These are phyloP conservation scores for Nowickia ferox DNA, from an alignment of 2,888 invertebrate genomes.

Conservation along the genomic window DNA sequence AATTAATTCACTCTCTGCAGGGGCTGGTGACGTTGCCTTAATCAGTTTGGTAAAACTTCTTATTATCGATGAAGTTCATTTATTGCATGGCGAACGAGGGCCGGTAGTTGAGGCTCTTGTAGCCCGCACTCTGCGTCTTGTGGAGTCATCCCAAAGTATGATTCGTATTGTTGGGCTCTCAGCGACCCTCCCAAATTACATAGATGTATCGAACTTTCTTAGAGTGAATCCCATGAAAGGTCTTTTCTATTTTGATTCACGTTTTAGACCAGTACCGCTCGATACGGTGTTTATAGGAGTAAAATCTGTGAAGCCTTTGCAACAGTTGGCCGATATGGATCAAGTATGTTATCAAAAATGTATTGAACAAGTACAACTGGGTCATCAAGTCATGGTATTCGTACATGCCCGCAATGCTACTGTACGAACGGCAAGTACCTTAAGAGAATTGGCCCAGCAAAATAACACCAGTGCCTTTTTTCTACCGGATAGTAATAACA, in stretches of 20 bases:
- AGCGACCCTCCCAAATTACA: constrained; percentile 98
- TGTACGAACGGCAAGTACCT: constrained; percentile 91
- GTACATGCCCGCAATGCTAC: constrained; percentile 99
- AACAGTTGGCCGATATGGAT: constrained; percentile 92
- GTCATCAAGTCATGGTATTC: constrained; percentile 98
- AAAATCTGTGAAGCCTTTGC: constrained; percentile 86
- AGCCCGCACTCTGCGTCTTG: constrained; percentile 96
- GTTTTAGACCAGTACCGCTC: constrained; percentile 97
- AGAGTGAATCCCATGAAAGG: constrained; percentile 96
- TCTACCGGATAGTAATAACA: constrained; percentile 85
- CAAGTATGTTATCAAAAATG: constrained; percentile 96
- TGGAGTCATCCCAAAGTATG: constrained; percentile 95
- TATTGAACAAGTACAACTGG: constrained; percentile 91
- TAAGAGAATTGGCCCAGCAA: constrained; percentile 92
- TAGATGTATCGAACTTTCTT: constrained; percentile 97
- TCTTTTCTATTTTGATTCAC: constrained; percentile 96
- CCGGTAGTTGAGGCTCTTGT: constrained; percentile 99
- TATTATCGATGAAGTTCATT: constrained; percentile 98
- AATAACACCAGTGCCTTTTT: constrained; percentile 89
- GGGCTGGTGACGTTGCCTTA: constrained; percentile 93
- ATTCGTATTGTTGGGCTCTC: constrained; percentile 98
- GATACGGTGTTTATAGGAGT: constrained; percentile 95
- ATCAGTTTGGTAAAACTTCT: constrained; percentile 95
- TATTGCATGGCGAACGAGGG: constrained; percentile 98
- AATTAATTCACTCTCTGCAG: constrained; percentile 65